A percentile compares a stretch with the other conserved stretches of the same genome.
Evolutionary conservation across 2,113 vertebrate species (phyloP).

Genomic region (Lota lota): DNA sequence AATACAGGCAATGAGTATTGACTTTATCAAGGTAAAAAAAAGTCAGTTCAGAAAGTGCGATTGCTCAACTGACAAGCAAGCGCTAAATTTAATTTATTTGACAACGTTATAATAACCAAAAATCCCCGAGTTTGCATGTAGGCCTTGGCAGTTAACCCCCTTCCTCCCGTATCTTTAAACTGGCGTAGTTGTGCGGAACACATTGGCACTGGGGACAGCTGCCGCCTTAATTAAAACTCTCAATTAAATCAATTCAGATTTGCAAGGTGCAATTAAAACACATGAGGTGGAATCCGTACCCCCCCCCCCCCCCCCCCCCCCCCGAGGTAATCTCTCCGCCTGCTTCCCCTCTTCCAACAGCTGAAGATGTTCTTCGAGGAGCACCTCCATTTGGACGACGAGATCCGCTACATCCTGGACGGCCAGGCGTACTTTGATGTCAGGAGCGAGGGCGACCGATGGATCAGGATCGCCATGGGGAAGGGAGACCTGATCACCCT

Average conservation of each 20-base stretch:
- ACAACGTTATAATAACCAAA: too few relatives aligned
- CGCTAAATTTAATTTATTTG: too few relatives aligned
- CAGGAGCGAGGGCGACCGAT: conserved; percentile 81
- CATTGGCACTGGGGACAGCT: not conserved
- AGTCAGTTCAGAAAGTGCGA: too few relatives aligned
- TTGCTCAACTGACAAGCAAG: too few relatives aligned
- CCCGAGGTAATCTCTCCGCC: not conserved
- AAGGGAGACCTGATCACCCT: conserved; percentile 94
- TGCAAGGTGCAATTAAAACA: not conserved
- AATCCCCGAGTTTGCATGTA: too few relatives aligned
- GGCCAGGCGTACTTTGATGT: conserved; percentile 92
- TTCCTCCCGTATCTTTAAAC: too few relatives aligned
- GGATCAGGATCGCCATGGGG: conserved; percentile 86
- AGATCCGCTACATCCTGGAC: conserved; percentile 92
- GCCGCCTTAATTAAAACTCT: not conserved
- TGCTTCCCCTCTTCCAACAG: conserved; percentile 56
- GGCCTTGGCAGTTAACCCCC: too few relatives aligned
- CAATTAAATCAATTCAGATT: too few relatives aligned
- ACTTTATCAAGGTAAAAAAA: too few relatives aligned
- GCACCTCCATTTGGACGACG: conserved; percentile 90
- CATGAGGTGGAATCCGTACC: too few relatives aligned
- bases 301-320: too few relatives aligned
- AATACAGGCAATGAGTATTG: too few relatives aligned
- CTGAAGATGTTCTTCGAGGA: conserved; percentile 89
- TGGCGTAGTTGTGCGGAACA: not conserved